Conservation (phyloP, 2,797 vertebrate species). For the Ctenopoma multispine region DNA sequence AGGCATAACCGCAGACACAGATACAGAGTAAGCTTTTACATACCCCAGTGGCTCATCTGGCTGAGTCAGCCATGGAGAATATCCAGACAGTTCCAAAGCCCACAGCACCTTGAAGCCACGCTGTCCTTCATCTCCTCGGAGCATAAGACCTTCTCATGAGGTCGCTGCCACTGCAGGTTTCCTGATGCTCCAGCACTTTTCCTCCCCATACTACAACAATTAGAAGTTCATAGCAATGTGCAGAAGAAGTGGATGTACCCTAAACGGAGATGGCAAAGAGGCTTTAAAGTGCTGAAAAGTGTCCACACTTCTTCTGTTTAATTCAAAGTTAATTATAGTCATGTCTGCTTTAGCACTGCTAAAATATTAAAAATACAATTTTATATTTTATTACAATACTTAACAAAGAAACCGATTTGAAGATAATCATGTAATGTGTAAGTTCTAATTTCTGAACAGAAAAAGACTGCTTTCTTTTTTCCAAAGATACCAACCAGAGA, state of each 20-base stretch:
- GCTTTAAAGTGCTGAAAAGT: slow-evolving; percentile 52
- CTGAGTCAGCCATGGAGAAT: slow-evolving; percentile 64
- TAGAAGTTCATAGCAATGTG: slow-evolving; percentile 68
- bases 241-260: slow-evolving; percentile 58
- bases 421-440: slow-evolving; percentile 4
- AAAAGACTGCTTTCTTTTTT: neutral
- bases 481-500: neutral
- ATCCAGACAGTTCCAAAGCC: slow-evolving; percentile 45
- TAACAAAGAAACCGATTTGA: slow-evolving; percentile 4
- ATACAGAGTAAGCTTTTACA: slow-evolving; percentile 45
- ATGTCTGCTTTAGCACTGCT: too few species aligned
- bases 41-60: slow-evolving; percentile 32
- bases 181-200: slow-evolving; percentile 58
- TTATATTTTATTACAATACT: neutral
- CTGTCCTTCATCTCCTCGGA: slow-evolving; percentile 49
- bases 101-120: slow-evolving; percentile 44
- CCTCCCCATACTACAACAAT: slow-evolving; percentile 73
- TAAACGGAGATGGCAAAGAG: slow-evolving; percentile 62
- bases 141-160: slow-evolving; percentile 63
- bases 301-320: slow-evolving; percentile 27
- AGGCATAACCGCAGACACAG: slow-evolving; percentile 34
- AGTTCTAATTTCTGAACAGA: neutral
- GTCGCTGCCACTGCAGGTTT: slow-evolving; percentile 52
- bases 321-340: slow-evolving; percentile 37
- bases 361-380: too few species aligned